These are phyloP conservation scores for Yponomeuta malinellus DNA, from an alignment of 2,888 invertebrate species.

Conservation along the genomic window DNA sequence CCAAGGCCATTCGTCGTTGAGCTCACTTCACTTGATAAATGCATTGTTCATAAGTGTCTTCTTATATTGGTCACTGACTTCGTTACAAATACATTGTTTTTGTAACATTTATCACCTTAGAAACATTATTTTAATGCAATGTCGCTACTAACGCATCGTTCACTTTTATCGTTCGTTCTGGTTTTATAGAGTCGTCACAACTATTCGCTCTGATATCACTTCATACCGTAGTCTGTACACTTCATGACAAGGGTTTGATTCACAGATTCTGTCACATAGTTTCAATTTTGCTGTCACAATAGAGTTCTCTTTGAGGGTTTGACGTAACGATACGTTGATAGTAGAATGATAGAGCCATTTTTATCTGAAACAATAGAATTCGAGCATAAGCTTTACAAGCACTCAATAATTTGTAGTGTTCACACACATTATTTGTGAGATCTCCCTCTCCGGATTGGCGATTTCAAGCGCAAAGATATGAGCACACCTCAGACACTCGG, in stretches of 20 bases:
- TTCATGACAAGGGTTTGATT: constrained; percentile 19
- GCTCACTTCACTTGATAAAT: constrained; percentile 86
- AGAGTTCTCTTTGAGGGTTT: constrained; percentile 19
- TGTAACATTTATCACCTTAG: neutral
- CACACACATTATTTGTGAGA: too few relatives aligned
- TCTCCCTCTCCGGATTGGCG: too few relatives aligned
- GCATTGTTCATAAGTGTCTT: constrained; percentile 72
- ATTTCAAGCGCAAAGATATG: too few relatives aligned
- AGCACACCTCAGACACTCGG: too few relatives aligned
- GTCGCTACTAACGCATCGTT: too few relatives aligned
- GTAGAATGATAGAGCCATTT: neutral
- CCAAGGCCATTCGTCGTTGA: constrained; percentile 78
- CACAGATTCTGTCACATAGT: constrained; percentile 59
- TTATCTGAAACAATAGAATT: neutral
- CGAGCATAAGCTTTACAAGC: too few relatives aligned
- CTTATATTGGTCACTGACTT: neutral
- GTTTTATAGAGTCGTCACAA: neutral
- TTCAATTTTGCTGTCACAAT: constrained; percentile 24
- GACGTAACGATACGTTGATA: neutral
- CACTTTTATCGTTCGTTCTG: neutral
- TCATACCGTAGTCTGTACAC: constrained; percentile 7
- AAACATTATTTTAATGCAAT: neutral
- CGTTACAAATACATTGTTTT: constrained; percentile 12
- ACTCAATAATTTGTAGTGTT: too few relatives aligned
- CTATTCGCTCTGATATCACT: neutral